A percentile compares a stretch with the other conserved stretches of the same genome.
phyloP scores from a whole-genome alignment of 2,888 invertebrate genomes.

The Operophtera brumata region DNA sequence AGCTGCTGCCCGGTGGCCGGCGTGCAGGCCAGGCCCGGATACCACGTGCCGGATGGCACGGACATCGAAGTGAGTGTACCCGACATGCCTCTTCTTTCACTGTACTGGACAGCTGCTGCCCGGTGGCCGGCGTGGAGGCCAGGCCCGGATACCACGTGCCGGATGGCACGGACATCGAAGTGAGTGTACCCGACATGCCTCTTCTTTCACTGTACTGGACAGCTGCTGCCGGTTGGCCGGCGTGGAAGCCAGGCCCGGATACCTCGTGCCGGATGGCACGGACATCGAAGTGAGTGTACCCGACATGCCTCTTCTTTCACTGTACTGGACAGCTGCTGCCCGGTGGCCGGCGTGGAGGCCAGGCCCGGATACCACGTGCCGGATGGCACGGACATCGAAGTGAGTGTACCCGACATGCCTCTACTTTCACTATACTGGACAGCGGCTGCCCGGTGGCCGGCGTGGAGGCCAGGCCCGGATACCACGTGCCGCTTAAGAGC shows the following conservation, averaged over 20 bases:
- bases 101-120: conserved; percentile 60
- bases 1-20: conserved; percentile 55
- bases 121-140: conserved; percentile 47
- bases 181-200: conserved; percentile 35
- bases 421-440: conserved; percentile 59
- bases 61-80: conserved; percentile 53
- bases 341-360: conserved; percentile 47
- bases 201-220: conserved; percentile 59
- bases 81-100: conserved; percentile 46
- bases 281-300: conserved; percentile 53
- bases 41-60: conserved; percentile 49
- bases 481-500: conserved; percentile 54
- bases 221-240: conserved; percentile 55
- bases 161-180: conserved; percentile 52
- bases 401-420: conserved; percentile 35
- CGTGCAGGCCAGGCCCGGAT: conserved; percentile 44
- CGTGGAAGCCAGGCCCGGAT: conserved; percentile 44
- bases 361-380: conserved; percentile 51
- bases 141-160: conserved; percentile 51
- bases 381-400: conserved; percentile 52
- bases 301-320: conserved; percentile 46
- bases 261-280: conserved; percentile 49
- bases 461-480: conserved; percentile 44
- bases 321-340: conserved; percentile 60
- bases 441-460: conserved; percentile 55